These are phyloP conservation scores for Cancer borealis DNA, from an alignment of 2,888 invertebrate genomes.

Conservation along the genomic window DNA sequence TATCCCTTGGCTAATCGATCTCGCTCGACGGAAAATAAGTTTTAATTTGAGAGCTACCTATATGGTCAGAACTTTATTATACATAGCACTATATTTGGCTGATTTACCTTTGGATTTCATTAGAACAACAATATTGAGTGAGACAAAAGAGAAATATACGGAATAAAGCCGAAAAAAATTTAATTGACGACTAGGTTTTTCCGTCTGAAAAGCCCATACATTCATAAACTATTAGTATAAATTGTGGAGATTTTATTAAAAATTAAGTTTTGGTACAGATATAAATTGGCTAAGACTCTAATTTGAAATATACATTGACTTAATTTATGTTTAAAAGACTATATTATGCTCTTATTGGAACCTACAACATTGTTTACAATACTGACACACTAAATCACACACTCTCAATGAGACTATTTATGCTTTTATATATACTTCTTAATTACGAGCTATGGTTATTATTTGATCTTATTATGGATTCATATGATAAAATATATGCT, in stretches of 20 bases:
- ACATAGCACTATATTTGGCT: background rate
- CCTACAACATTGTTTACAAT: constrained; percentile 60
- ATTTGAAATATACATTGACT: background rate
- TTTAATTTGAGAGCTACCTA: background rate
- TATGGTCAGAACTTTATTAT: background rate
- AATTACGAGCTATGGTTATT: background rate
- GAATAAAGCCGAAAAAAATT: background rate
- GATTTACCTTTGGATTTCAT: background rate
- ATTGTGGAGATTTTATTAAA: background rate
- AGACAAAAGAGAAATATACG: background rate
- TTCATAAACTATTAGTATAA: background rate
- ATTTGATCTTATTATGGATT: background rate
- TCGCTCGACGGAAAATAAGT: background rate
- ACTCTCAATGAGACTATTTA: background rate
- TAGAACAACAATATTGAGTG: background rate
- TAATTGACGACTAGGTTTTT: background rate
- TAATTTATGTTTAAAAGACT: constrained; percentile 49
- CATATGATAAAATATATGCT: background rate
- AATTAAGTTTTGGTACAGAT: background rate
- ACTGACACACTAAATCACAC: constrained; percentile 49
- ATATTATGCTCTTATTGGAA: constrained; percentile 36
- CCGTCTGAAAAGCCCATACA: background rate
- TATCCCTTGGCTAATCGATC: background rate
- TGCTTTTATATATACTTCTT: background rate
- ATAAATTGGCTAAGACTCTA: background rate